A percentile compares a stretch with the other conserved stretches of the same genome.
phyloP scores from a whole-genome alignment of 2,113 vertebrate species.

The Chauna torquata region DNA sequence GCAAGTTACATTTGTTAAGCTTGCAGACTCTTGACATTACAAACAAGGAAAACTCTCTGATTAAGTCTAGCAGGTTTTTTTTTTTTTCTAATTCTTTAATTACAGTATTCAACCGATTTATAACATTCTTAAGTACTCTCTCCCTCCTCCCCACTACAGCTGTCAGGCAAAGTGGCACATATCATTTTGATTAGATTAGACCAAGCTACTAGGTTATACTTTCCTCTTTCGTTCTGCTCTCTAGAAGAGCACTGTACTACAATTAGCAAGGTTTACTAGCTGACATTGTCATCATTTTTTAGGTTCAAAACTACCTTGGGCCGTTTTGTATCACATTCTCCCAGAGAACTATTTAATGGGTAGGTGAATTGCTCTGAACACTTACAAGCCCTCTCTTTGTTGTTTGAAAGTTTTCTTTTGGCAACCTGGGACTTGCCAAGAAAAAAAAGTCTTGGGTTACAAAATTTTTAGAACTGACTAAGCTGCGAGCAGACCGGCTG shows the following conservation, averaged over 20 bases:
- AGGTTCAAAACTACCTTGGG: background rate
- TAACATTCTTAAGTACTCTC: background rate
- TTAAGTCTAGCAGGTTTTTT: background rate
- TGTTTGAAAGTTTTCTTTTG: background rate
- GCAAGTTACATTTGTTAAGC: background rate
- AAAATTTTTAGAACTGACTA: background rate
- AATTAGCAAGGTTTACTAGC: background rate
- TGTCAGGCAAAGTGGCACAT: background rate
- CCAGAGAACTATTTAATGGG: background rate
- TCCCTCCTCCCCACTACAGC: background rate
- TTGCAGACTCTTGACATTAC: background rate
- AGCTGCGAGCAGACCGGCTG: background rate
- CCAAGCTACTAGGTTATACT: background rate
- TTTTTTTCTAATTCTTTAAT: background rate
- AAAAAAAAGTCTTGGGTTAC: background rate
- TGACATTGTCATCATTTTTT: background rate
- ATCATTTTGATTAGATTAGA: background rate
- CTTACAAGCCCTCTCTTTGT: background rate
- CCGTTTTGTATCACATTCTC: background rate
- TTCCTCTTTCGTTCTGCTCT: background rate
- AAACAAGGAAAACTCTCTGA: background rate
- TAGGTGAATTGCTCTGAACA: background rate
- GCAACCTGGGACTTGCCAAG: background rate
- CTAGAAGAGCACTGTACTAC: background rate
- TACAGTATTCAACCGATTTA: background rate